Base-by-base conservation (phyloP, 1,140 invertebrate species). In the Leptopilina clavipes region DNA sequence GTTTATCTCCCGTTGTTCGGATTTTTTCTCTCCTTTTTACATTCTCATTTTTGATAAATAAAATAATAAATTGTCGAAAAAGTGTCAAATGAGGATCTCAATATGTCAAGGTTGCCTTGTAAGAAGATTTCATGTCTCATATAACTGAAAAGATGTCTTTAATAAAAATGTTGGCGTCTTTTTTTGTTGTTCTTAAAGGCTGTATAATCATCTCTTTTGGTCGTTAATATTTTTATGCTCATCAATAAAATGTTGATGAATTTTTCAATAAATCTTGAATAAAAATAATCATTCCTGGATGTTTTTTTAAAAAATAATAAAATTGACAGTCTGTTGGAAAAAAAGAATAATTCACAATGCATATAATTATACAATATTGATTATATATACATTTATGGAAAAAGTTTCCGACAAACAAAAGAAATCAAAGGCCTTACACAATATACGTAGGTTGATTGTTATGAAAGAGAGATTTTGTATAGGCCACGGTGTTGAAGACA, bases 381-480 rank as follows among this genome's bases (percentile, higher is more conserved):
- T 31, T 31, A 31, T 65, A 65, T 31, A 25, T 31, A 5, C 25
- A 5, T 65, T 14, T n/a, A 65, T 52, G 48, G 14, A 52, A 31
- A 22, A 31, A n/a, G 12, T 65, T 65, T 65, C 25, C 14, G 11
- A 14, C 6, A 65, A 12, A 65, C 25, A 65, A 65, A 65, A 37
- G 25, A 65, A 37, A 31, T 14, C 6, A 31, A 37, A 25, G 3
- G 11, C 56, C 19, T 59, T 59, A 22, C 56, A 59, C 56, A 59
- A 59, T 9, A 37, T 25, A 65, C 19, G 59, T 65, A 65, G 59
- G 59, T 14, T 1, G 25, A n/a, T 65, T n/a, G 7, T 65, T 37
- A 65, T 65, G 59, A 37, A 65, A 31, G 59, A 31, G 59, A 31
- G 19, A 65, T 37, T 65, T 22, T 65, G 25, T 40, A 40, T 40